phyloP scores from a whole-genome alignment of 37 sponge, comb jelly and placozoan genomes.

The Diacarnus erythraeanus region DNA sequence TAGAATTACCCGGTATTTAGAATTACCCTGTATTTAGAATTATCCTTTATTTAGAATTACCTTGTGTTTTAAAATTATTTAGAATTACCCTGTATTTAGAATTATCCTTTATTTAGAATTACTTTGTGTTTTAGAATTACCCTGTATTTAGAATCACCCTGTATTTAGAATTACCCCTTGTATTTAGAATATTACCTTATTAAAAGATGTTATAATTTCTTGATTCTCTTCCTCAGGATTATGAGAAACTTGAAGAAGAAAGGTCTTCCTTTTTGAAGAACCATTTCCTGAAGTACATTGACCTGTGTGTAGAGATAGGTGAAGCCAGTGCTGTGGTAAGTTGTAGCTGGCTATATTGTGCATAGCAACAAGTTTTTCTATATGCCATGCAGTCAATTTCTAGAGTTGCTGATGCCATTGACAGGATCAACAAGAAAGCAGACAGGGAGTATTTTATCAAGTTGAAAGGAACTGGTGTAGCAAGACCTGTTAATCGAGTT shows the following conservation, averaged over 20 bases:
- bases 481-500: constrained; percentile 67
- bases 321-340: constrained; percentile 62
- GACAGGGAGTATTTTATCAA: constrained; percentile 79
- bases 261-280: constrained; percentile 50
- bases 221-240: too few species aligned
- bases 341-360: background rate
- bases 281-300: constrained; percentile 61
- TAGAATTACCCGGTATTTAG: too few species aligned
- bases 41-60: too few species aligned
- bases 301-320: constrained; percentile 47
- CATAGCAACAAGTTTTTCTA: background rate
- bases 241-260: constrained; percentile 64
- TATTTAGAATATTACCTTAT: too few species aligned
- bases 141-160: too few species aligned
- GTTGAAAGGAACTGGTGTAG: constrained; percentile 51
- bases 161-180: too few species aligned
- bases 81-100: too few species aligned
- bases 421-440: constrained; percentile 59
- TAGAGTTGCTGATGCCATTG: constrained; percentile 52
- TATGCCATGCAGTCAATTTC: constrained; percentile 43
- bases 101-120: too few species aligned
- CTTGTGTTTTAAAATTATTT: too few species aligned
- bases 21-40: too few species aligned
- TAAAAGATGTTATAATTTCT: too few species aligned
- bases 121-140: too few species aligned